phyloP scores from a whole-genome alignment of 2,888 invertebrate genomes.

The Cistogaster globosa region DNA sequence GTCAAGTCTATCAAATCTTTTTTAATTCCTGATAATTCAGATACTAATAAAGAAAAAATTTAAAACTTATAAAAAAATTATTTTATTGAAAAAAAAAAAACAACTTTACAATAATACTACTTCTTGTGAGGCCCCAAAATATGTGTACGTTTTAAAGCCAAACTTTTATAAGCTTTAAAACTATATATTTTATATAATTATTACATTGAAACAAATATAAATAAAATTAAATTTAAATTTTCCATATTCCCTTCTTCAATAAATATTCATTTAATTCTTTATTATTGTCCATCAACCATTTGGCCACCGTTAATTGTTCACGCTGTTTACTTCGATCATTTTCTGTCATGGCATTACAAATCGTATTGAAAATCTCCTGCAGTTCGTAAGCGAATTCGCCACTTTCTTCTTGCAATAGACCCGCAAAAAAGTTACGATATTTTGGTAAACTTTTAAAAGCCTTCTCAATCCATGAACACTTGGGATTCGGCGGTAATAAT shows the following conservation, averaged over 20 bases:
- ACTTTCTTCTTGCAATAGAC: conserved; percentile 73
- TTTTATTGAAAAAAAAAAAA: conserved; percentile 31
- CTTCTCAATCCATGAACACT: conserved; percentile 70
- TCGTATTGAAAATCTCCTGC: conserved; percentile 73
- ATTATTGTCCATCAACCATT: conserved; percentile 73
- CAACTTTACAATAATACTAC: conserved; percentile 54
- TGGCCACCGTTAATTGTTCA: conserved; percentile 68
- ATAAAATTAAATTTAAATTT: conserved; percentile 45
- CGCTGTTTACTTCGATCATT: conserved; percentile 69
- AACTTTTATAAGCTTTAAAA: too few relatives aligned
- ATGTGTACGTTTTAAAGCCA: neutral
- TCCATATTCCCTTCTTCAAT: conserved; percentile 70
- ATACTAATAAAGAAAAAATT: neutral
- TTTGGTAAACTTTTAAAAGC: conserved; percentile 71
- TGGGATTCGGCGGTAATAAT: conserved; percentile 53
- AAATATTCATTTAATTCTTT: conserved; percentile 72
- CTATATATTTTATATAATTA: too few relatives aligned
- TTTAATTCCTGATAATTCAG: too few relatives aligned
- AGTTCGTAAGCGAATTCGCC: conserved; percentile 73
- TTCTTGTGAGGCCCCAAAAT: conserved; percentile 17
- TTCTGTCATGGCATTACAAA: conserved; percentile 71
- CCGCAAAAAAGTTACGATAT: conserved; percentile 74
- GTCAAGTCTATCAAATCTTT: too few relatives aligned
- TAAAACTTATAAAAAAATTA: conserved; percentile 2
- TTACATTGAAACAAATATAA: neutral